Conservation (phyloP, 2,888 invertebrate genomes). For the Melieria picta region DNA sequence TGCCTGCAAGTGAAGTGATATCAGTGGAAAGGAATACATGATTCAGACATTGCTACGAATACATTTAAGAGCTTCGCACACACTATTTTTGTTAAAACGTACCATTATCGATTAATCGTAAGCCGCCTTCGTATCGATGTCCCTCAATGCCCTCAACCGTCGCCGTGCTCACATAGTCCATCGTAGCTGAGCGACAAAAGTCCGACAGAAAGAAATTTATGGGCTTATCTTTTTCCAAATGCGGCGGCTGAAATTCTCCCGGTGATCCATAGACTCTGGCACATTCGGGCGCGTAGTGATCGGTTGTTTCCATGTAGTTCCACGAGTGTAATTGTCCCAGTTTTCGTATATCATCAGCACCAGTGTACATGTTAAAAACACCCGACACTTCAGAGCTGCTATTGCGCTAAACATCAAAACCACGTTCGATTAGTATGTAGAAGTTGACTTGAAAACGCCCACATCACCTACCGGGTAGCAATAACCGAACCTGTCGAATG, state of each 20-base stretch:
- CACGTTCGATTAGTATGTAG: not conserved
- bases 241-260: slow-evolving; percentile 81
- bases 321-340: slow-evolving; percentile 78
- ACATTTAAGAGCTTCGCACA: not conserved
- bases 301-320: slow-evolving; percentile 73
- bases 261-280: slow-evolving; percentile 75
- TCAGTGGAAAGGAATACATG: too few species aligned
- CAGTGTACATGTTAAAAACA: slow-evolving; percentile 79
- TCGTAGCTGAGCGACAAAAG: slow-evolving; percentile 75
- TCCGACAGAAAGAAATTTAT: slow-evolving; percentile 79
- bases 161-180: slow-evolving; percentile 72
- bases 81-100: slow-evolving; percentile 33
- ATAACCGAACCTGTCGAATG: slow-evolving; percentile 84
- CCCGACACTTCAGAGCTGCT: slow-evolving; percentile 78
- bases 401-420: slow-evolving; percentile 74
- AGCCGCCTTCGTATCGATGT: slow-evolving; percentile 73
- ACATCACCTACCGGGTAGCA: slow-evolving; percentile 73
- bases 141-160: slow-evolving; percentile 71
- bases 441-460: not conserved
- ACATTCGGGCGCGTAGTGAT: slow-evolving; percentile 68
- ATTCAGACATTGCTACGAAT: not conserved
- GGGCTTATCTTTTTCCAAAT: slow-evolving; percentile 69
- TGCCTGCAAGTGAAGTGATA: slow-evolving; percentile 65
- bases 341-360: slow-evolving; percentile 70
- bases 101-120: slow-evolving; percentile 76